Conservation (phyloP, 2,797 vertebrate genomes). For the Rhinatrema bivittatum region DNA sequence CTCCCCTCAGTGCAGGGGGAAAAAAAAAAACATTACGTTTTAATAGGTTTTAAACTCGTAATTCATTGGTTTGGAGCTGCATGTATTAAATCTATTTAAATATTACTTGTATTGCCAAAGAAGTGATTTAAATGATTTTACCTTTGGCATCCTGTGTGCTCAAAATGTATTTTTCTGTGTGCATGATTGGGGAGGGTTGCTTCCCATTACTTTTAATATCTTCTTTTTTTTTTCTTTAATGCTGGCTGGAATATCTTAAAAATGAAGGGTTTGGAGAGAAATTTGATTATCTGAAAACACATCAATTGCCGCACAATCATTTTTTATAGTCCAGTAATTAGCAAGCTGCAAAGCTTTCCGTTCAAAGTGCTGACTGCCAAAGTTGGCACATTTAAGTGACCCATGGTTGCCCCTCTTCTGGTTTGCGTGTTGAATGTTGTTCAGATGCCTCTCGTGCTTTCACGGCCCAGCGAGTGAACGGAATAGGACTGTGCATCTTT, state of each 20-base stretch:
- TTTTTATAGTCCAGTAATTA: too few species aligned
- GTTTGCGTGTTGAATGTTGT: constrained; percentile 5
- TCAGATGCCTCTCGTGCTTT: too few species aligned
- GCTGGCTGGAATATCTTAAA: constrained; percentile 18
- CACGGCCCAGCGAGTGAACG: too few species aligned
- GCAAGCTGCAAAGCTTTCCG: not conserved
- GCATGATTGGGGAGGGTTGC: constrained; percentile 23
- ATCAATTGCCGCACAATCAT: too few species aligned
- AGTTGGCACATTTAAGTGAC: constrained; percentile 6
- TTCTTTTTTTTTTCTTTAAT: constrained; percentile 20
- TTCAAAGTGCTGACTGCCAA: constrained; percentile 13
- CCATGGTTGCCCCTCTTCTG: not conserved
- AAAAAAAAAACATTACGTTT: constrained; percentile 72
- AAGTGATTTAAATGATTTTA: constrained; percentile 63
- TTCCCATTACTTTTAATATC: too few species aligned
- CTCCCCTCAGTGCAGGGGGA: constrained; percentile 63
- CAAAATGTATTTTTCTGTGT: not conserved
- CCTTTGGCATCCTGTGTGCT: constrained; percentile 42
- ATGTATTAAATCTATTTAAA: constrained; percentile 72
- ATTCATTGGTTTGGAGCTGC: constrained; percentile 73
- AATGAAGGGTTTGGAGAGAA: too few species aligned
- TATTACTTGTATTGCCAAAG: constrained; percentile 66
- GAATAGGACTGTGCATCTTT: too few species aligned
- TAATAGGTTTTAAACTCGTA: constrained; percentile 79
- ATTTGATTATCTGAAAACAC: too few species aligned